Evolutionary conservation across 2,797 vertebrate genomes (phyloP), one percentile per base, ranked within the genome.

Genomic region (Acrossocheilus fasciatus): DNA sequence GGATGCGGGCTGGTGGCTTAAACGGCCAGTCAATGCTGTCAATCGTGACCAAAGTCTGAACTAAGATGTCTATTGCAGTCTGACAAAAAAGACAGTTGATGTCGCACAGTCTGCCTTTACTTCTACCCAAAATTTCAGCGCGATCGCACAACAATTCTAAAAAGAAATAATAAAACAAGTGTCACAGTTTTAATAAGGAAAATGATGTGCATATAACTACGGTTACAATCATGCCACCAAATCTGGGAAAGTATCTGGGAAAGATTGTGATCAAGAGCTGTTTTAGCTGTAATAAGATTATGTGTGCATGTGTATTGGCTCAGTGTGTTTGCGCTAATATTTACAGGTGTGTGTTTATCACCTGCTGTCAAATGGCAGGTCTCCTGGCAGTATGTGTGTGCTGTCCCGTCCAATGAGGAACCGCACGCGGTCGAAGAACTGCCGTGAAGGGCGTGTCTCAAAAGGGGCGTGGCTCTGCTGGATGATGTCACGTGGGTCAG

Each of bases 331-430:
- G 9, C 0, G 11, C 52, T 45, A 83, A 83, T 83, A 83, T 59
- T 45, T 73, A 17, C n/a, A 43, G 57, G 69, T 69, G 75, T 69
- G 75, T 72, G 11, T 72, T 57, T 74, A 14, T 81, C 93, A 97
- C 97, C 96, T 97, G 96, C 93, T 96, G 86, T 97, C 96, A 89
- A 96, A 96, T 11, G 93, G 95, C 87, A 95, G 85, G 79, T 97
- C 96, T 89, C 96, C 94, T 79, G 96, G 95, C 88, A 97, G 94
- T 14, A 96, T 95, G 26, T 97, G 97, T 89, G 96, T 97, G 90
- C 96, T 97, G 86, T 96, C 96, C 90, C 96, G 96, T 92, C 96
- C 96, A 80, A 96, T 95, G 69, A 97, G 96, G 90, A 97, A 97
- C 84, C 95, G 93, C 89, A 97, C 96, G 81, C 96, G 93, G 70